phyloP scores from a whole-genome alignment of 2,113 vertebrate genomes.

The Grammomys dolichurus region DNA sequence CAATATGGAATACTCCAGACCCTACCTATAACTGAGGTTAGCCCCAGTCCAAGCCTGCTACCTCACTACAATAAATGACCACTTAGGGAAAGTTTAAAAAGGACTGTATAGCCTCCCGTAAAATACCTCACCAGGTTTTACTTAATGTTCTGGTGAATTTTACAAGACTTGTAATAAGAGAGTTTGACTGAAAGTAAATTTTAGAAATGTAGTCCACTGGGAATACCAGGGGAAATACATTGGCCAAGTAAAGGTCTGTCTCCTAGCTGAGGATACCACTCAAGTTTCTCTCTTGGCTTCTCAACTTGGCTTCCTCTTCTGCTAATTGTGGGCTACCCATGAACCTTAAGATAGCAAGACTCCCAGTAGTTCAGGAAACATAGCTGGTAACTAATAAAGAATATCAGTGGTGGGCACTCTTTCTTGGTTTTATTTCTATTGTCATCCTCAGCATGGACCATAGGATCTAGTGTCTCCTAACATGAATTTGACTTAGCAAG shows the following conservation, averaged over 20 bases:
- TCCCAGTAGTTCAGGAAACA: rapidly evolving
- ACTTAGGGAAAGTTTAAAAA: background rate
- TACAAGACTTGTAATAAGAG: conserved; percentile 12
- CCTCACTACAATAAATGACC: background rate
- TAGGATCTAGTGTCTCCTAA: background rate
- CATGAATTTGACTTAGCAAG: background rate
- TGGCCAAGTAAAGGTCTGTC: background rate
- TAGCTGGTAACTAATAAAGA: background rate
- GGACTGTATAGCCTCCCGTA: background rate
- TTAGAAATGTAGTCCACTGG: background rate
- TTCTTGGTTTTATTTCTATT: background rate
- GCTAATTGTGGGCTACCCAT: background rate
- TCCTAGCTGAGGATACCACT: background rate
- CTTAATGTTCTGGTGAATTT: background rate
- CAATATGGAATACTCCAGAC: background rate
- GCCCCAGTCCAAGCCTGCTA: background rate
- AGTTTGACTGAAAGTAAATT: background rate
- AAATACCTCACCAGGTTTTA: conserved; percentile 3
- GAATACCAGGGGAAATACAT: background rate
- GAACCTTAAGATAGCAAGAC: background rate
- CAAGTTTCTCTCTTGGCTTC: background rate
- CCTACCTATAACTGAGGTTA: background rate
- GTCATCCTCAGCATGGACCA: background rate
- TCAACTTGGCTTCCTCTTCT: background rate
- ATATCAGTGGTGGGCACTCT: background rate